Evolutionary conservation across 2,888 invertebrate species (phyloP).

Genomic region (Dolomedes plantarius): DNA sequence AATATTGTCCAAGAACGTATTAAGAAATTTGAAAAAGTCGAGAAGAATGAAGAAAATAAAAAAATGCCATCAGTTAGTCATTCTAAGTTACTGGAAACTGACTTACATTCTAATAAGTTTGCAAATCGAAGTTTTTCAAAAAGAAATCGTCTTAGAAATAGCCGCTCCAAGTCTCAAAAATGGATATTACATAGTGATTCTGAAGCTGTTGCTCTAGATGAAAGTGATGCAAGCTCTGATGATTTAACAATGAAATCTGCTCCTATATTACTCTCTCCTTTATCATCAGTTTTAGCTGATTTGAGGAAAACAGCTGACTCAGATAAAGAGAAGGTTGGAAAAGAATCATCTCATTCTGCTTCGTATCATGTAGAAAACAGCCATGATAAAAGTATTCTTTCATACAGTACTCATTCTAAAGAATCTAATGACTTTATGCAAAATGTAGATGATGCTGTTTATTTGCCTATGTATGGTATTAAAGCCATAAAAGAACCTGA

Average conservation of each 20-base stretch:
- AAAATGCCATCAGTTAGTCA: not conserved
- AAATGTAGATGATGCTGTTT: constrained; percentile 56
- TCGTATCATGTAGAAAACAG: no score
- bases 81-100: not conserved
- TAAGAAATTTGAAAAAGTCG: constrained; percentile 73
- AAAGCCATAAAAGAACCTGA: constrained; percentile 53
- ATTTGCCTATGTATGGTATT: constrained; percentile 64
- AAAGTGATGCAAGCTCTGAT: constrained; percentile 53
- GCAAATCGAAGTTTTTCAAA: constrained; percentile 17
- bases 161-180: constrained; percentile 23
- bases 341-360: no score
- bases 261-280: constrained; percentile 60
- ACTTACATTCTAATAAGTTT: not conserved
- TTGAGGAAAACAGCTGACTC: constrained; percentile 72
- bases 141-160: constrained; percentile 42
- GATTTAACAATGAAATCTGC: constrained; percentile 68
- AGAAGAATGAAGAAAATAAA: constrained; percentile 3
- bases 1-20: constrained; percentile 76
- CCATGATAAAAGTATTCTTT: no score
- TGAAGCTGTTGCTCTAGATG: constrained; percentile 39
- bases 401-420: no score
- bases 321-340: constrained; percentile 42
- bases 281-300: constrained; percentile 72
- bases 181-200: constrained; percentile 61
- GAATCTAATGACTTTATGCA: not conserved